Percentiles rank a stretch among this genome's conserved stretches.
These are phyloP conservation scores for Clarias batrachus DNA, from an alignment of 2,113 vertebrate species.

Conservation along the genomic window DNA sequence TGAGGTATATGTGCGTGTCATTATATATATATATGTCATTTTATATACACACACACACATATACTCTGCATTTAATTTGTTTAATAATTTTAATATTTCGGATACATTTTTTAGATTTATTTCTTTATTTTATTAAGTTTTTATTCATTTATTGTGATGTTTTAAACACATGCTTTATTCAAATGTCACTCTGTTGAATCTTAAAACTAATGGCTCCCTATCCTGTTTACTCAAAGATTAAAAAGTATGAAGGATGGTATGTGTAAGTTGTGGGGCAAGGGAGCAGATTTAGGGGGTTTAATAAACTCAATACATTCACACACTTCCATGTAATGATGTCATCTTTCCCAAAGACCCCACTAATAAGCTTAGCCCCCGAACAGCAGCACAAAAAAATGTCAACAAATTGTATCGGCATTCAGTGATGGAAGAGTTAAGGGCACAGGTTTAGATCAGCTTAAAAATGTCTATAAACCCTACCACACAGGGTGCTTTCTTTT, in stretches of 20 bases:
- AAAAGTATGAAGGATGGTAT: not conserved
- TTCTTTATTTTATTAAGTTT: not conserved
- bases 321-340: slow-evolving; percentile 47
- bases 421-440: not conserved
- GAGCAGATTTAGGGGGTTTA: not conserved
- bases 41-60: too few species aligned
- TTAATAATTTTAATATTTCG: not conserved
- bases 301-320: slow-evolving; percentile 26
- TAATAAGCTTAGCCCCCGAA: slow-evolving; percentile 34
- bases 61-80: not conserved
- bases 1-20: not conserved
- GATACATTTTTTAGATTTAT: not conserved
- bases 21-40: not conserved
- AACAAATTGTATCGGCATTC: slow-evolving; percentile 43
- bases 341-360: slow-evolving; percentile 21
- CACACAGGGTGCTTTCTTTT: slow-evolving; percentile 79
- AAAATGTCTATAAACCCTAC: slow-evolving; percentile 80
- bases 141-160: too few species aligned
- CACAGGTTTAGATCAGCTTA: slow-evolving; percentile 72
- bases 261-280: not conserved
- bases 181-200: slow-evolving; percentile 2
- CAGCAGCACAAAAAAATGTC: slow-evolving; percentile 12
- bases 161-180: not conserved
- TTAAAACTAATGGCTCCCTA: not conserved
- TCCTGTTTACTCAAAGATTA: slow-evolving; percentile 30